Conservation (phyloP, 2,113 vertebrate genomes). For the Planiliza haematocheilus region DNA sequence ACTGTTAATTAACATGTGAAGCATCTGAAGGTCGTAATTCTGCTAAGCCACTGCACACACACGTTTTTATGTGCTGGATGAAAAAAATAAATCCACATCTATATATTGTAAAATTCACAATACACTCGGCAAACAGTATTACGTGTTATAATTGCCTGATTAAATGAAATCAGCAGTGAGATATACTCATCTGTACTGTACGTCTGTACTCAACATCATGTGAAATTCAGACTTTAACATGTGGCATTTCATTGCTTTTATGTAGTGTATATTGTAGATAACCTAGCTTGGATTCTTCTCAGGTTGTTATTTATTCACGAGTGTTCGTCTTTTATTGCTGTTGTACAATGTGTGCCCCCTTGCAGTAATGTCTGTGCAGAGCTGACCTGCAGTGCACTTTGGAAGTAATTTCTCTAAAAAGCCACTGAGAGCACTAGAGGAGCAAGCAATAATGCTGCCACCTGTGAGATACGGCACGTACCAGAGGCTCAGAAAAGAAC, state of each 20-base stretch:
- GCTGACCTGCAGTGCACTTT: constrained; percentile 24
- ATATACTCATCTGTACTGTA: no score
- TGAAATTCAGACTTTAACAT: neutral
- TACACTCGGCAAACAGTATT: no score
- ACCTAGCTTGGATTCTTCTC: neutral
- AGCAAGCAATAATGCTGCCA: constrained; percentile 6
- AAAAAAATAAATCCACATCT: no score
- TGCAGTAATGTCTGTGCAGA: neutral
- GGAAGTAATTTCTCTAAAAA: constrained; percentile 30
- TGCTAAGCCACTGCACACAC: neutral
- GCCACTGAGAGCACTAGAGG: constrained; percentile 3
- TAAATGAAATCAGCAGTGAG: no score
- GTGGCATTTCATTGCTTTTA: neutral
- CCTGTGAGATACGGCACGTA: constrained; percentile 1
- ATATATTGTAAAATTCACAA: no score
- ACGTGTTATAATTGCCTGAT: no score
- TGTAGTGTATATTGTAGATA: neutral
- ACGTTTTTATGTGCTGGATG: no score
- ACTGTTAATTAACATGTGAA: constrained; percentile 16
- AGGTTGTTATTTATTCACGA: neutral
- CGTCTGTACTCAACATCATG: no score
- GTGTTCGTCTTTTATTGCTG: neutral
- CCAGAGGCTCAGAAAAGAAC: neutral
- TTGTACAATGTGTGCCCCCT: neutral
- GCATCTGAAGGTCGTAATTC: constrained; percentile 15